phyloP scores from a whole-genome alignment of 2,888 invertebrate genomes.

The Tetranychus truncatus region DNA sequence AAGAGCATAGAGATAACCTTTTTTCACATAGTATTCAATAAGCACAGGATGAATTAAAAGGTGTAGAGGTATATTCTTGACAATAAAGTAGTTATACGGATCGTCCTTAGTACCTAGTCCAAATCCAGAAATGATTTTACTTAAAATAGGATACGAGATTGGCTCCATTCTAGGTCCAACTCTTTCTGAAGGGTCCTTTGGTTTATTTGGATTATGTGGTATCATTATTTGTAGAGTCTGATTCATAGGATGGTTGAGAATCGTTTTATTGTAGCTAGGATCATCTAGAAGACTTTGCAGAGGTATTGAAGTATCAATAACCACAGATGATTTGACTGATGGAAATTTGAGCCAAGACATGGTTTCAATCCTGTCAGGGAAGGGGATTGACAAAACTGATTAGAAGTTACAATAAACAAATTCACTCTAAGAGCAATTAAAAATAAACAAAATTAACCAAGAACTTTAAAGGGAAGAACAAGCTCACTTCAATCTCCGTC shows the following conservation, averaged over 20 bases:
- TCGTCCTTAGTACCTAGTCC: neutral
- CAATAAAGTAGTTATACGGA: neutral
- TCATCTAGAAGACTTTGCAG: neutral
- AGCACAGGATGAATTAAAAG: conserved; percentile 7
- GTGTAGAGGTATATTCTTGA: neutral
- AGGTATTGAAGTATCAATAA: neutral
- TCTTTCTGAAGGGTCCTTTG: neutral
- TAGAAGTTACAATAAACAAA: too few relatives aligned
- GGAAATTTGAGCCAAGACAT: conserved; percentile 6
- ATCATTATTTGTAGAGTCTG: conserved; percentile 4
- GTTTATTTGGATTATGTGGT: neutral
- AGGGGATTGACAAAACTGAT: too few relatives aligned
- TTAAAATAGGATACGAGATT: neutral
- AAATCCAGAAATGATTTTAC: neutral
- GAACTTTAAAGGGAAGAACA: too few relatives aligned
- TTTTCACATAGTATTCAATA: conserved; percentile 9
- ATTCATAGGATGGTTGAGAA: neutral
- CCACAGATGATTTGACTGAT: neutral
- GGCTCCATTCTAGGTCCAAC: neutral
- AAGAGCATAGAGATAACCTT: conserved; percentile 6
- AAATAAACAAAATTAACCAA: too few relatives aligned
- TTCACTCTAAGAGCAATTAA: too few relatives aligned
- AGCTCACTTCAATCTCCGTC: too few relatives aligned
- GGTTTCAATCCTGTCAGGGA: too few relatives aligned
- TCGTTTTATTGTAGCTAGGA: neutral